Conservation (phyloP, 2,888 invertebrate species). For the Andrena praecox region DNA sequence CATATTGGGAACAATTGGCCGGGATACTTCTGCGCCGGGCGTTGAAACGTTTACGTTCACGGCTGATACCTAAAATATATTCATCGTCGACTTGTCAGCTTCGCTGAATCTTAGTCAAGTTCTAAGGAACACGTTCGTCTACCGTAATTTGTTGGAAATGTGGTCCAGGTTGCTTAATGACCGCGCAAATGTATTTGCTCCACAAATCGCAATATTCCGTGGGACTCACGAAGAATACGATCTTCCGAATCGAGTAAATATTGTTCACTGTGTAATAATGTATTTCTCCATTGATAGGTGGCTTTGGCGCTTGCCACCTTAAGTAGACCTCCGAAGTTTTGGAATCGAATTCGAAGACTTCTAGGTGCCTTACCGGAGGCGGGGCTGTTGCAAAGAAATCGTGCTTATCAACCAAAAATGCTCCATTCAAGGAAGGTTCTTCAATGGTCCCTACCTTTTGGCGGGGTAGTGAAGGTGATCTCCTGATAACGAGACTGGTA, state of each 20-base stretch:
- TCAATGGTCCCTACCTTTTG: constrained; percentile 63
- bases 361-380: constrained; percentile 57
- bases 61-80: constrained; percentile 63
- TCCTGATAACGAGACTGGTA: constrained; percentile 43
- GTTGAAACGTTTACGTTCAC: constrained; percentile 64
- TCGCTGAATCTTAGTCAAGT: not conserved
- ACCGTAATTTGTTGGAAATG: not conserved
- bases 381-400: constrained; percentile 11
- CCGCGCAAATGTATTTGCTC: constrained; percentile 59
- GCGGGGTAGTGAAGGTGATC: constrained; percentile 51
- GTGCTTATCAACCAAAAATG: not conserved
- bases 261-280: constrained; percentile 46
- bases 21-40: not conserved
- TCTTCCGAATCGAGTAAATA: not conserved
- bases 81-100: not conserved
- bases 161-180: not conserved
- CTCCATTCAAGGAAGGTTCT: not conserved
- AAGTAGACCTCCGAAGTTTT: constrained; percentile 28
- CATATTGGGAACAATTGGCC: not conserved
- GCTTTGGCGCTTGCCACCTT: constrained; percentile 70
- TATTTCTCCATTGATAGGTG: constrained; percentile 71
- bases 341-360: constrained; percentile 66
- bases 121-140: not conserved
- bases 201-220: constrained; percentile 59
- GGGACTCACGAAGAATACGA: not conserved